phyloP scores from a whole-genome alignment of 2,113 vertebrate genomes.

The Lycocorax pyrrhopterus region DNA sequence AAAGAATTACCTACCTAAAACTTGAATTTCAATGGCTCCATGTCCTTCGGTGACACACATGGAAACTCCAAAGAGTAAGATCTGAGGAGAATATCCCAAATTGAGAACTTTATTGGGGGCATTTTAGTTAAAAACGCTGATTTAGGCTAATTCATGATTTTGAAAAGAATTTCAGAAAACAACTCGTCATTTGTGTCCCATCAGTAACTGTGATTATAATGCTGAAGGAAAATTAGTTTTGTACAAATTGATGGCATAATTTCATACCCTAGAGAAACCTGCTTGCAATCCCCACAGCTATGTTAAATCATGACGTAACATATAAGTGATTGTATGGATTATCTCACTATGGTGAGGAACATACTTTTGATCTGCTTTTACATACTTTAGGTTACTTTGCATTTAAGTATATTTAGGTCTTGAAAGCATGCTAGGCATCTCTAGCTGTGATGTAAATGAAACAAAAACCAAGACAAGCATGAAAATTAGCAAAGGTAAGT shows the following conservation, averaged over 20 bases:
- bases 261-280: slow-evolving; percentile 26
- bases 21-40: slow-evolving; percentile 75
- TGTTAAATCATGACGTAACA: neutral
- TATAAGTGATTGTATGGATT: neutral
- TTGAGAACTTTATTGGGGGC: slow-evolving; percentile 69
- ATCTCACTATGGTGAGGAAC: neutral
- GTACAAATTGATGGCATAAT: neutral
- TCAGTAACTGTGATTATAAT: neutral
- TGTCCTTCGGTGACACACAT: slow-evolving; percentile 75
- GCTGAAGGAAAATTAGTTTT: slow-evolving; percentile 21
- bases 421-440: slow-evolving; percentile 1
- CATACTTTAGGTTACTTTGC: neutral
- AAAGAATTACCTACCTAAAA: slow-evolving; percentile 77
- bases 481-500: slow-evolving; percentile 45
- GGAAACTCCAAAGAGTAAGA: slow-evolving; percentile 77
- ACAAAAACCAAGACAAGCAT: neutral
- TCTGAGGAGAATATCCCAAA: slow-evolving; percentile 77
- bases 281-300: neutral
- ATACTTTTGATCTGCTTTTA: neutral
- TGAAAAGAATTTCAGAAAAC: slow-evolving; percentile 49
- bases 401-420: neutral
- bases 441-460: slow-evolving; percentile 32
- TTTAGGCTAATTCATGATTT: slow-evolving; percentile 45
- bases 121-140: slow-evolving; percentile 61
- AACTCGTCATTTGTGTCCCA: neutral